Percentiles rank a stretch among this genome's conserved stretches.
phyloP scores from a whole-genome alignment of 2,797 vertebrate genomes.

The Streptopelia turtur region DNA sequence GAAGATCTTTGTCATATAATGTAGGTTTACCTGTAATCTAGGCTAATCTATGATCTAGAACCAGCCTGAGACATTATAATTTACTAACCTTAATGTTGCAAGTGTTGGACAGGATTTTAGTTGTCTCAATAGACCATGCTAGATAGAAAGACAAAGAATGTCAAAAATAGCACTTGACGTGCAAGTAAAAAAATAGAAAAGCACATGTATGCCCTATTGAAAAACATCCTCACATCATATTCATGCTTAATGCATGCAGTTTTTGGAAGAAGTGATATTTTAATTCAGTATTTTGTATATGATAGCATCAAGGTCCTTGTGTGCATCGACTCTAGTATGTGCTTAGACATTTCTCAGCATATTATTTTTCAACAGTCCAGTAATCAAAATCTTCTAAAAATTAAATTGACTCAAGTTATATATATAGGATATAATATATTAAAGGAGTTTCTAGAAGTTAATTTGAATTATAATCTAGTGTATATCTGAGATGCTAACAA shows the following conservation, averaged over 20 bases:
- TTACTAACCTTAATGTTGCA: neutral
- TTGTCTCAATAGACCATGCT: neutral
- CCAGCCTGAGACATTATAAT: neutral
- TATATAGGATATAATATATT: neutral
- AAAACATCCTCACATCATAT: neutral
- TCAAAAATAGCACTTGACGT: neutral
- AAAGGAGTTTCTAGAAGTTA: neutral
- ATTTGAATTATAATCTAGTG: neutral
- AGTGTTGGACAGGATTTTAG: neutral
- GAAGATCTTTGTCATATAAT: neutral
- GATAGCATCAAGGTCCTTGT: neutral
- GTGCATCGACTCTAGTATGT: neutral
- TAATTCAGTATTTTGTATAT: neutral
- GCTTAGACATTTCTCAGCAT: neutral
- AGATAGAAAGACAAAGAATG: neutral
- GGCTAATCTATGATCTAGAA: neutral
- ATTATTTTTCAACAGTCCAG: neutral
- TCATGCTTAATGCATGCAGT: neutral
- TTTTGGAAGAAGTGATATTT: neutral
- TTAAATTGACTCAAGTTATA: neutral
- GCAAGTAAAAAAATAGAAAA: neutral
- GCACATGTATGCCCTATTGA: fast-evolving
- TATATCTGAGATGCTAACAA: neutral
- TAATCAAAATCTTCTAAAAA: neutral
- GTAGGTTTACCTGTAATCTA: neutral